Evolutionary conservation across 2,888 invertebrate species (phyloP).

Genomic region (Pollenia griseotomentosa): DNA sequence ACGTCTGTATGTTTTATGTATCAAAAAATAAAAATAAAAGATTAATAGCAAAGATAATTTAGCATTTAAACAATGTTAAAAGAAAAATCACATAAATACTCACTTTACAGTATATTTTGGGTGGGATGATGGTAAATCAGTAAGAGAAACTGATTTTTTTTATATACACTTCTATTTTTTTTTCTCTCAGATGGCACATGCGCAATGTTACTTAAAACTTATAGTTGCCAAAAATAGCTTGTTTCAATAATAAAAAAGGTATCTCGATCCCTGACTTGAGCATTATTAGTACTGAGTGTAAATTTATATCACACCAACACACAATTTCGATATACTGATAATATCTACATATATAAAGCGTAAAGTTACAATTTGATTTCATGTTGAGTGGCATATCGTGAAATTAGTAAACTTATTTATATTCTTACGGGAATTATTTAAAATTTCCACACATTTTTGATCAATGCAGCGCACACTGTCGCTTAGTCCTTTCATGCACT

Average conservation of each 20-base stretch:
- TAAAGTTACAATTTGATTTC: too few relatives aligned
- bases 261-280: slow-evolving; percentile 30
- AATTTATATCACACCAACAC: slow-evolving; percentile 20
- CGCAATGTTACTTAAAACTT: slow-evolving; percentile 7
- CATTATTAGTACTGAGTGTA: neutral
- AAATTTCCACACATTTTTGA: too few relatives aligned
- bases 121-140: slow-evolving; percentile 33
- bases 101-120: neutral
- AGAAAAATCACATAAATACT: slow-evolving; percentile 37
- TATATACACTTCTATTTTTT: neutral
- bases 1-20: neutral
- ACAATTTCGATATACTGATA: slow-evolving; percentile 6
- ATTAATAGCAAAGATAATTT: slow-evolving; percentile 45
- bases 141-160: slow-evolving; percentile 29
- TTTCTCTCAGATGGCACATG: slow-evolving; percentile 20
- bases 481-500: too few relatives aligned
- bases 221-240: neutral
- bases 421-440: too few relatives aligned
- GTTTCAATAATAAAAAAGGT: neutral
- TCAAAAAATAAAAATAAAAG: slow-evolving; percentile 1
- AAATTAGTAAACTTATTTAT: too few relatives aligned
- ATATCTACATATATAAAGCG: neutral
- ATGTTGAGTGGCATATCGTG: too few relatives aligned
- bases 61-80: slow-evolving; percentile 24
- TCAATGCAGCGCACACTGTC: too few relatives aligned